Evolutionary conservation across 1,140 invertebrate genomes (phyloP).

Genomic region (Magallana ariakensis): DNA sequence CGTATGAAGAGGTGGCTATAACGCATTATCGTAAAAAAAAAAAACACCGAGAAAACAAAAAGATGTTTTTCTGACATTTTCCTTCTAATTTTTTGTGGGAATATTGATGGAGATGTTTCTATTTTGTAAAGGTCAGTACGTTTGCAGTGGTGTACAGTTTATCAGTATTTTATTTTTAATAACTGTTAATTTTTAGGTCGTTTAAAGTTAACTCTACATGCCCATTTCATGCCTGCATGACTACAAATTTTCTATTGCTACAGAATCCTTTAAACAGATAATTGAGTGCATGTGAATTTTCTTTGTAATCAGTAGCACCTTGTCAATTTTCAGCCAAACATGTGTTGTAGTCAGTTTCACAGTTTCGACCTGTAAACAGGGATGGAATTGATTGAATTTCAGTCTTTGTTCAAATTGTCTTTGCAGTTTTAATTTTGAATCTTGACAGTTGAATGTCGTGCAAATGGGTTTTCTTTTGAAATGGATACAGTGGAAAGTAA

Average conservation of each 20-base stretch:
- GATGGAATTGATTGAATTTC: constrained; percentile 43
- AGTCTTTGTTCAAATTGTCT: background rate
- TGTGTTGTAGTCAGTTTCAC: constrained; percentile 16
- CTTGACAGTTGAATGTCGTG: constrained; percentile 52
- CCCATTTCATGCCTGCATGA: constrained; percentile 4
- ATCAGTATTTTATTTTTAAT: background rate
- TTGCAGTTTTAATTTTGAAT: constrained; percentile 54
- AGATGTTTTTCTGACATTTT: constrained; percentile 1
- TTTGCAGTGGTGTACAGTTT: background rate
- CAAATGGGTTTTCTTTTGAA: constrained; percentile 53
- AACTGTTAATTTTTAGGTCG: background rate
- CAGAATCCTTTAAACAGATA: background rate
- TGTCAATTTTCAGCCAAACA: constrained; percentile 21
- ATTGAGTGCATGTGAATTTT: constrained; percentile 38
- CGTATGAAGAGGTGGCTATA: constrained; percentile 14
- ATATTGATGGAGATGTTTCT: constrained; percentile 20
- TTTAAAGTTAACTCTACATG: background rate
- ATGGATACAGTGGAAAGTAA: constrained; percentile 54
- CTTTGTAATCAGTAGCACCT: constrained; percentile 23
- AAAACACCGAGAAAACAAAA: background rate
- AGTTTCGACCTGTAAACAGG: constrained; percentile 37
- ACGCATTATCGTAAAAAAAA: constrained; percentile 32
- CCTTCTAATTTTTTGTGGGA: background rate
- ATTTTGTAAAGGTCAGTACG: background rate
- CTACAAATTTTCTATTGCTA: background rate